Conservation (phyloP, 2,797 vertebrate species). For the Neosalanx taihuensis region DNA sequence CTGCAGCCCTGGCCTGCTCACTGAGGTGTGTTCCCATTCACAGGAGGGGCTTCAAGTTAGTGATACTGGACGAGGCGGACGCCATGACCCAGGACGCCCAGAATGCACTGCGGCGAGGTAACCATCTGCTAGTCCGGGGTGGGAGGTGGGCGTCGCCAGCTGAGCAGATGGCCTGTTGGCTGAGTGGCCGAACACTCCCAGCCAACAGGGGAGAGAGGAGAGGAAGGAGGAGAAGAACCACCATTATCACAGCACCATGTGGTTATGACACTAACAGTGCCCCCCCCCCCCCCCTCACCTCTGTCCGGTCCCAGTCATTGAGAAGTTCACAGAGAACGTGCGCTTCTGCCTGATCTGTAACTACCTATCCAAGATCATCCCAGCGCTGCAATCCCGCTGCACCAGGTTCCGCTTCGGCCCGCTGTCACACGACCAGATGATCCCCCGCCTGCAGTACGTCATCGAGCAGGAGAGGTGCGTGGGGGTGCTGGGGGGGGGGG, state of each 20-base stretch:
- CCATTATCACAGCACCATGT: not conserved
- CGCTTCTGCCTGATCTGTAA: conserved; percentile 97
- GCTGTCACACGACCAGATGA: conserved; percentile 88
- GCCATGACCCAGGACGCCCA: conserved; percentile 99
- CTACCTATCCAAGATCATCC: conserved; percentile 98
- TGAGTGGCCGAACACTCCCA: not conserved
- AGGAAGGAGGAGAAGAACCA: not conserved
- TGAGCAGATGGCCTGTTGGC: conserved; percentile 42
- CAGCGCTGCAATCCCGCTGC: conserved; percentile 93
- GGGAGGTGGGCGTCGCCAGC: conserved; percentile 63
- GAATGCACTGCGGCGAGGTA: conserved; percentile 95
- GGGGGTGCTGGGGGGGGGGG: no score
- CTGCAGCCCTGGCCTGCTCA: no score
- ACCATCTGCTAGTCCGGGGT: conserved; percentile 73
- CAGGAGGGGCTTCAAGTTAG: conserved; percentile 96
- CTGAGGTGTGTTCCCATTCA: conserved; percentile 6
- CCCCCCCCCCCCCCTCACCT: not conserved
- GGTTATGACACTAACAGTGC: not conserved
- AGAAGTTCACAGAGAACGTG: conserved; percentile 97
- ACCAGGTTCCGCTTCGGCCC: conserved; percentile 95
- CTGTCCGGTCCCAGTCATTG: conserved; percentile 79
- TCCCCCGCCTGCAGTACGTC: conserved; percentile 86
- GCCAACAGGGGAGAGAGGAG: not conserved
- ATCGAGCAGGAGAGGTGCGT: conserved; percentile 86
- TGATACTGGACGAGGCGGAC: conserved; percentile 98